phyloP scores from a whole-genome alignment of 2,797 vertebrate species.

The Rhinichthys osculus region DNA sequence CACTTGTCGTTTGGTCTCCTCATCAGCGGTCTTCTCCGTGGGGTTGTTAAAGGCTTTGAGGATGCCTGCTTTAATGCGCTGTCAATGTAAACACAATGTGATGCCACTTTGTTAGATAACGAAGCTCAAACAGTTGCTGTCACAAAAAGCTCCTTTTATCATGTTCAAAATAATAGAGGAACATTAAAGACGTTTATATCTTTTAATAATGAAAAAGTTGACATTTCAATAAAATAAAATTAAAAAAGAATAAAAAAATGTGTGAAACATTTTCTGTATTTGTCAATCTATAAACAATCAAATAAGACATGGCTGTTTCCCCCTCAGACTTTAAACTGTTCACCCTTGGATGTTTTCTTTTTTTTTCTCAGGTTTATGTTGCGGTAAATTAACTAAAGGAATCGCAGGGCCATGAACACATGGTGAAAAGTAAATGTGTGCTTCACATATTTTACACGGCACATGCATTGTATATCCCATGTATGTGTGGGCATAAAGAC shows the following conservation, averaged over 20 bases:
- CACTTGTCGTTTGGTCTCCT: conserved; percentile 94
- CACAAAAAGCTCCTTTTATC: conserved; percentile 5
- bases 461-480: neutral
- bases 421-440: neutral
- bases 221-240: neutral
- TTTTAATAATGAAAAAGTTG: neutral
- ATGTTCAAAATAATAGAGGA: neutral
- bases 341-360: neutral
- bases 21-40: conserved; percentile 95
- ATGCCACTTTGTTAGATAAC: conserved; percentile 33
- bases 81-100: conserved; percentile 50
- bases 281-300: neutral
- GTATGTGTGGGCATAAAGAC: conserved; percentile 20
- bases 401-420: conserved; percentile 14
- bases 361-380: neutral
- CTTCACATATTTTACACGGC: neutral
- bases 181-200: neutral
- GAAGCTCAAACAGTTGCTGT: conserved; percentile 23
- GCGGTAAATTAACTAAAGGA: conserved; percentile 10
- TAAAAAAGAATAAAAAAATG: fast-evolving
- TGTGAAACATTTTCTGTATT: neutral
- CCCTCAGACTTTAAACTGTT: neutral
- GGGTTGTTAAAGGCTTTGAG: conserved; percentile 97
- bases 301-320: neutral
- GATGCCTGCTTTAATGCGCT: conserved; percentile 97